Conservation (phyloP, 1,140 invertebrate species). For the Camponotus vicinus region DNA sequence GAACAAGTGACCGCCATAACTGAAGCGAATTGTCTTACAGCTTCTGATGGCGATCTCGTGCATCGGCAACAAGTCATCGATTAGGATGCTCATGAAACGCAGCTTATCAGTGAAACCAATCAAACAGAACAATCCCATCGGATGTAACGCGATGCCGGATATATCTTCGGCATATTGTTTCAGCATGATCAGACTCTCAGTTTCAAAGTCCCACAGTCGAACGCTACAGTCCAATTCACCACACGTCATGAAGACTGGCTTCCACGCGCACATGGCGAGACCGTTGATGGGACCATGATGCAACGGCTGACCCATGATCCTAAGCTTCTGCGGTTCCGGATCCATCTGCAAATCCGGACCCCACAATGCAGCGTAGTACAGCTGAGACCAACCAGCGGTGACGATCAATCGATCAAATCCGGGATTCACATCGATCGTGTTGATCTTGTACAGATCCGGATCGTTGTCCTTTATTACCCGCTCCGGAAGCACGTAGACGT, state of each 20-base stretch:
- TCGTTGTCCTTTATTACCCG: conserved; percentile 79
- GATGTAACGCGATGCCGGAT: conserved; percentile 93
- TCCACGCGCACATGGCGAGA: conserved; percentile 94
- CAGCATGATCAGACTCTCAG: conserved; percentile 91
- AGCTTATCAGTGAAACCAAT: conserved; percentile 97
- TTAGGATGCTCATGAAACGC: conserved; percentile 93
- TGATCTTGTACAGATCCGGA: conserved; percentile 85
- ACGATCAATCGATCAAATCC: conserved; percentile 87
- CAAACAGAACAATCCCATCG: conserved; percentile 93
- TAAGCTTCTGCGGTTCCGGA: conserved; percentile 82
- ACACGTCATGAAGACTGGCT: conserved; percentile 95
- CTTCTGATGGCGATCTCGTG: conserved; percentile 92
- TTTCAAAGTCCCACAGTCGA: conserved; percentile 96
- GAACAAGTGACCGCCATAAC: conserved; percentile 93
- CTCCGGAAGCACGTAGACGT: conserved; percentile 87
- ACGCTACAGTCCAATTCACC: conserved; percentile 93
- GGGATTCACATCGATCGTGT: conserved; percentile 87
- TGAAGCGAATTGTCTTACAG: conserved; percentile 91
- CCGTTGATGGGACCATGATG: conserved; percentile 93
- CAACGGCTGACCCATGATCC: conserved; percentile 90
- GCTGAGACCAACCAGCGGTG: conserved; percentile 88
- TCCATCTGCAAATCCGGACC: conserved; percentile 82
- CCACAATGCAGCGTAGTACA: conserved; percentile 88
- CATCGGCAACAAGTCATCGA: conserved; percentile 94
- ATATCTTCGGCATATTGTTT: conserved; percentile 94